Conservation (phyloP, 2,888 invertebrate species). For the Heliconius erato region DNA sequence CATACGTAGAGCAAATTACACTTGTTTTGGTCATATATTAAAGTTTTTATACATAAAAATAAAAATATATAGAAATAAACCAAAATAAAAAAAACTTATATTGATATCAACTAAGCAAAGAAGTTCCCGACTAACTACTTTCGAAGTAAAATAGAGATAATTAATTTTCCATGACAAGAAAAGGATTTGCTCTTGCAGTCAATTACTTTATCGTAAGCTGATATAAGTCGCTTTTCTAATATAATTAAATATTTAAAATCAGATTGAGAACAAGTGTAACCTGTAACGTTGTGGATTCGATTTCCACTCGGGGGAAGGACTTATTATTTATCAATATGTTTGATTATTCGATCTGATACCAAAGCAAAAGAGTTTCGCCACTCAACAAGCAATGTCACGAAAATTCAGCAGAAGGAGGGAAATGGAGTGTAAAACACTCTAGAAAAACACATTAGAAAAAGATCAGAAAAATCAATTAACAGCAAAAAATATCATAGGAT, state of each 20-base stretch:
- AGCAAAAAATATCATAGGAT: too few species aligned
- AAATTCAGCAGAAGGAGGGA: too few species aligned
- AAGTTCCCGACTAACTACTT: conserved; percentile 22
- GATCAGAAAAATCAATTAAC: too few species aligned
- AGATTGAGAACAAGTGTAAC: neutral
- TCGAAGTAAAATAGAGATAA: conserved; percentile 31
- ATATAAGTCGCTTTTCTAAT: conserved; percentile 29
- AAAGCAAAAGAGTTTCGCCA: too few species aligned
- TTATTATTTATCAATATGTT: too few species aligned
- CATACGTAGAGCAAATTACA: too few species aligned
- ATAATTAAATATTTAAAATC: conserved; percentile 7
- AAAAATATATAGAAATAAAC: neutral
- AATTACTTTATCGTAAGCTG: conserved; percentile 7
- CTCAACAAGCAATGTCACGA: too few species aligned
- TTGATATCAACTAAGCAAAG: conserved; percentile 24
- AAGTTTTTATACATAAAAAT: neutral
- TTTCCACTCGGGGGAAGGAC: too few species aligned
- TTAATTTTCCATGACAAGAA: conserved; percentile 36
- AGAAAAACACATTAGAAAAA: too few species aligned
- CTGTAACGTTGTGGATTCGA: neutral
- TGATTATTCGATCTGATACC: too few species aligned
- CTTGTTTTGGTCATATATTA: neutral
- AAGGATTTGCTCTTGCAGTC: conserved; percentile 32
- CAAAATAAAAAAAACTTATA: neutral
- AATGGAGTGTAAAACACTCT: too few species aligned